Base-by-base conservation (phyloP, 2,113 vertebrate species). In the Ascaphus truei region DNA sequence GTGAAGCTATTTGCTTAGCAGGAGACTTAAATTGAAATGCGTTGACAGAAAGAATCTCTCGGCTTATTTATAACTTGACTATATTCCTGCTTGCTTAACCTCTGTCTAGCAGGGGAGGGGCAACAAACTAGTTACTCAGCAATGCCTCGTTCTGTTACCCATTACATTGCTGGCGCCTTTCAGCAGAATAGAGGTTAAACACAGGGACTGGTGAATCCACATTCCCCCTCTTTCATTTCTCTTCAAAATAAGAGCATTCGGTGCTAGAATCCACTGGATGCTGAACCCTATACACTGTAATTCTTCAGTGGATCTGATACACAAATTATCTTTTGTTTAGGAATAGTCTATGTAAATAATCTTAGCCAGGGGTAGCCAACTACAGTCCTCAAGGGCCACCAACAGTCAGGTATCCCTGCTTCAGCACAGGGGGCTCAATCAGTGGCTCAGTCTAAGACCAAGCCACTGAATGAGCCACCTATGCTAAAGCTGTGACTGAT, bases 21-120 rank as follows among this genome's bases (percentile, higher is more conserved):
- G 47, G 73, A 78, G 73, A 77, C 75, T 66, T 74, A 79, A 83
- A 85, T 84, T 84, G 80, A 83, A 86, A 84, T 51, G 76, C 79
- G 83, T 79, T 81, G 83, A 86, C 81, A 85, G 85, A 81, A 83
- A 65, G 75, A 76, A 73, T 80, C 78, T 79, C 65, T 36, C 58
- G 73, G 72, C 75, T 77, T 79, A 76, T 75, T 75, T 77, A 79
- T 78, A 73, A 79, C 78, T 73, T 77, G 76, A 81, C 78, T 76
- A 76, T 76, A 58, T 73, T 77, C 80, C 58, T 76, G 77, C 75
- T 76, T 79, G 71, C 73, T 74, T 79, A 83, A 55, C 66, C 26
- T 41, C 3, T 55, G 16, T 20, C 25, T 34, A 45, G 18, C 27
- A 16, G 25, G n/a, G 16, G 37, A 33, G 22, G 25, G 31, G 23